Evolutionary conservation across 1,140 invertebrate genomes (phyloP).

Genomic region (Aphaenogaster rudis): DNA sequence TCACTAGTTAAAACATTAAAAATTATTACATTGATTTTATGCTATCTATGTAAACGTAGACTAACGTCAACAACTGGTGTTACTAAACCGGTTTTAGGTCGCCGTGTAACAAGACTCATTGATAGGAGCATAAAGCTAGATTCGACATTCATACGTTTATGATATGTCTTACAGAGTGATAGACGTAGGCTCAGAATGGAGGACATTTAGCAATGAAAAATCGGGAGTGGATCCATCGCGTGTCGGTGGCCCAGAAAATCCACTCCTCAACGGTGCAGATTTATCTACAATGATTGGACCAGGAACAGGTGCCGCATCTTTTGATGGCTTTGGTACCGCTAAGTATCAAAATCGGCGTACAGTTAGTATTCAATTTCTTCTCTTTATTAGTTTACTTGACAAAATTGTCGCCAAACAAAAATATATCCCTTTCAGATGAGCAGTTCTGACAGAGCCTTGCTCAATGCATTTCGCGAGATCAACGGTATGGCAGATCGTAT

Average conservation of each 20-base stretch:
- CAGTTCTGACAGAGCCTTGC: conserved; percentile 96
- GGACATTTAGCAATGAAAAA: conserved; percentile 99
- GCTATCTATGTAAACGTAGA: too few relatives aligned
- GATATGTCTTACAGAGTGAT: conserved; percentile 92
- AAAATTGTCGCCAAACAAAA: not conserved
- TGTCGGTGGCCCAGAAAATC: conserved; percentile 99
- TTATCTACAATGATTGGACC: conserved; percentile 99
- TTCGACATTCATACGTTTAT: not conserved
- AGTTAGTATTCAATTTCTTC: conserved; percentile 84
- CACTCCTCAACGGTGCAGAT: conserved; percentile 97
- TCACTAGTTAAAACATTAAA: too few relatives aligned
- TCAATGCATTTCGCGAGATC: conserved; percentile 98
- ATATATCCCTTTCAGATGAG: conserved; percentile 89
- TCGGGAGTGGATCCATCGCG: conserved; percentile 98
- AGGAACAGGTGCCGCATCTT: conserved; percentile 93
- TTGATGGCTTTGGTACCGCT: conserved; percentile 94
- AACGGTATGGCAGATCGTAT: conserved; percentile 99
- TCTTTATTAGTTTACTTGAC: not conserved
- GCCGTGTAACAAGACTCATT: not conserved
- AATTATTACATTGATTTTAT: too few relatives aligned
- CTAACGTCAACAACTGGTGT: too few relatives aligned
- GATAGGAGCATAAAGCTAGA: not conserved
- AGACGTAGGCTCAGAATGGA: conserved; percentile 99
- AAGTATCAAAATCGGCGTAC: conserved; percentile 98
- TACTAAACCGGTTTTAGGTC: too few relatives aligned